Conservation (phyloP, 2,113 vertebrate species). For the Crocuta crocuta region DNA sequence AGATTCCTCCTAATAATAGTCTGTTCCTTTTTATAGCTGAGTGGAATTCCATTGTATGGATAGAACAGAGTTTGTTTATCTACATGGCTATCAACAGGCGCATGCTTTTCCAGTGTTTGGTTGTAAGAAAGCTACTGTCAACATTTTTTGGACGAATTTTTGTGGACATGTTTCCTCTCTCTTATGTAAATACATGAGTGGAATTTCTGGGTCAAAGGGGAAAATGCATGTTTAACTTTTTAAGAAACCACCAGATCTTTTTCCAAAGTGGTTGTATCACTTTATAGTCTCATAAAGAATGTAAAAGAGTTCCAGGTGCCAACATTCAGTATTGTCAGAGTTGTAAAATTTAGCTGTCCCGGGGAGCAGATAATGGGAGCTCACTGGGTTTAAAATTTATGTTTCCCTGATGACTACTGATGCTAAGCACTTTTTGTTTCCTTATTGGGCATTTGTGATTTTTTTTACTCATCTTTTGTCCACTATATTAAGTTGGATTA, state of each 20-base stretch:
- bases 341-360: background rate
- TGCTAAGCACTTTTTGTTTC: background rate
- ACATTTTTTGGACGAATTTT: background rate
- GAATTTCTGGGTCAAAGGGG: background rate
- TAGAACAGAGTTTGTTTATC: background rate
- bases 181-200: background rate
- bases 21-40: background rate
- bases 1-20: background rate
- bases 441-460: background rate
- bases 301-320: background rate
- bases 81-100: background rate
- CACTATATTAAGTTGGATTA: background rate
- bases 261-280: background rate
- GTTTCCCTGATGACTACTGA: background rate
- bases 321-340: background rate
- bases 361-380: background rate
- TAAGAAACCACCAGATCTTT: background rate
- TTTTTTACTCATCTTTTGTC: background rate
- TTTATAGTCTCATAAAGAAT: background rate
- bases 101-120: background rate
- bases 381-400: background rate
- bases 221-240: background rate
- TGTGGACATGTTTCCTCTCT: constrained; percentile 10
- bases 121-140: background rate
- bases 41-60: background rate